Conservation (phyloP, 2,113 vertebrate genomes). For the Mus musculus region GRCm39 chr7:99281501-99282000, state of each 20-base stretch:
- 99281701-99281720: constrained; percentile 55
- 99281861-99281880: too few relatives aligned
- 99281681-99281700: rapidly evolving
- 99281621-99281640: not conserved
- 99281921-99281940: too few relatives aligned
- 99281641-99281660: not conserved
- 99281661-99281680: not conserved
- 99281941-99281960: too few relatives aligned
- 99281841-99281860: too few relatives aligned
- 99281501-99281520: not conserved
- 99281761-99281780: not conserved
- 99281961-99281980: too few relatives aligned
- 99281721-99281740: constrained; percentile 61
- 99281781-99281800: not conserved
- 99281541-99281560: constrained; percentile 27
- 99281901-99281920: too few relatives aligned
- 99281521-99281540: not conserved
- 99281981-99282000: too few relatives aligned
- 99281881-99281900: too few relatives aligned
- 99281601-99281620: not conserved
- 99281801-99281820: too few relatives aligned
- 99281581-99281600: not conserved
- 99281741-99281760: not conserved
- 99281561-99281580: not conserved
- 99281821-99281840: too few relatives aligned